phyloP scores from a whole-genome alignment of 2,113 vertebrate species.

The Galbula dea region DNA sequence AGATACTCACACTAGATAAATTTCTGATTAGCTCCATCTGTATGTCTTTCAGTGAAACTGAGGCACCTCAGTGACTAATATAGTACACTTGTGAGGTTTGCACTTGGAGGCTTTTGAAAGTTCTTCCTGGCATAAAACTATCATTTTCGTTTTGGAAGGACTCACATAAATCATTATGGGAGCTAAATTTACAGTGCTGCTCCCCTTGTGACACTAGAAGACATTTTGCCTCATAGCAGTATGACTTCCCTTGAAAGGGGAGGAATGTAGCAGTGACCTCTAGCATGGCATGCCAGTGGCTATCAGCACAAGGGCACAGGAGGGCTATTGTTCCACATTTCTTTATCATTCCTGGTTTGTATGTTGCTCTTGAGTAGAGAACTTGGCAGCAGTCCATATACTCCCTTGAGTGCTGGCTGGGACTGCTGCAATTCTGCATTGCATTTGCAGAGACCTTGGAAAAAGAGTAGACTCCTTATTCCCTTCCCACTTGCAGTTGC shows the following conservation, averaged over 20 bases:
- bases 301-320: neutral
- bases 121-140: neutral
- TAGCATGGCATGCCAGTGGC: neutral
- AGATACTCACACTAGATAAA: neutral
- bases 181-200: neutral
- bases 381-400: neutral
- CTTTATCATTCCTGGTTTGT: neutral
- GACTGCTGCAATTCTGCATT: neutral
- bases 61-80: neutral
- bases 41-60: neutral
- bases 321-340: neutral
- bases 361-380: neutral
- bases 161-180: neutral
- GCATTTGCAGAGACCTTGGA: neutral
- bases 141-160: neutral
- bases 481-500: neutral
- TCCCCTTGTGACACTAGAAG: neutral
- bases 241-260: neutral
- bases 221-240: neutral
- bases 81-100: neutral
- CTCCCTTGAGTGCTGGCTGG: neutral
- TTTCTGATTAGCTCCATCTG: neutral
- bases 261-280: neutral
- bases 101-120: neutral
- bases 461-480: neutral